Conservation (phyloP, 2,113 vertebrate genomes). For the Mobula birostris region DNA sequence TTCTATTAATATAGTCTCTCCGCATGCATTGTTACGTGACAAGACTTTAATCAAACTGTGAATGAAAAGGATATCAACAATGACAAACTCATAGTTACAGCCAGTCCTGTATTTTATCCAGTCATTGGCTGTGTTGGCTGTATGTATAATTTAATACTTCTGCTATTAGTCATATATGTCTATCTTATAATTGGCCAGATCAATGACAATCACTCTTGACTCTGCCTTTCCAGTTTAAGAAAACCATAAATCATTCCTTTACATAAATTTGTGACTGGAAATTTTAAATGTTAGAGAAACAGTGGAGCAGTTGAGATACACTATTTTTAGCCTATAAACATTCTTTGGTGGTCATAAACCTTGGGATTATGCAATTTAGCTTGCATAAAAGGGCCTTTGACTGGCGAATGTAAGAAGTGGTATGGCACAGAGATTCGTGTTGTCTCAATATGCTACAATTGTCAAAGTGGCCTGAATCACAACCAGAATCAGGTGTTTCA, state of each 20-base stretch:
- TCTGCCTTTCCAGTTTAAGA: neutral
- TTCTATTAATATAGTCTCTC: neutral
- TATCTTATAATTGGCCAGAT: constrained; percentile 19
- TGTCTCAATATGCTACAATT: no score
- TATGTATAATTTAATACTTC: constrained; percentile 32
- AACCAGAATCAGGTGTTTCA: no score
- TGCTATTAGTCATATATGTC: constrained; percentile 13
- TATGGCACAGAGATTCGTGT: no score
- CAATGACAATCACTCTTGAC: neutral
- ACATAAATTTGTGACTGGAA: neutral
- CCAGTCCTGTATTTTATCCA: neutral
- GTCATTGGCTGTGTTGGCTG: neutral
- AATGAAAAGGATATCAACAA: constrained; percentile 16
- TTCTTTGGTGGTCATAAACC: neutral
- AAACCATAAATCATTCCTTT: constrained; percentile 16
- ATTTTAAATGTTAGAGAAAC: neutral
- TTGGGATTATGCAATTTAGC: no score
- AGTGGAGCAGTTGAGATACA: neutral
- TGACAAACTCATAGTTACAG: neutral
- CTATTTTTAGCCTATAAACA: neutral
- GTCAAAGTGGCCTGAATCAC: no score
- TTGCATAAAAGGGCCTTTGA: no score
- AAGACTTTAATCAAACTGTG: constrained; percentile 14
- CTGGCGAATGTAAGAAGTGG: no score
- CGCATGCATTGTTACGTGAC: neutral